These are phyloP conservation scores for Philypnodon macrostomus DNA, from an alignment of 2,797 vertebrate genomes.

Conservation along the genomic window DNA sequence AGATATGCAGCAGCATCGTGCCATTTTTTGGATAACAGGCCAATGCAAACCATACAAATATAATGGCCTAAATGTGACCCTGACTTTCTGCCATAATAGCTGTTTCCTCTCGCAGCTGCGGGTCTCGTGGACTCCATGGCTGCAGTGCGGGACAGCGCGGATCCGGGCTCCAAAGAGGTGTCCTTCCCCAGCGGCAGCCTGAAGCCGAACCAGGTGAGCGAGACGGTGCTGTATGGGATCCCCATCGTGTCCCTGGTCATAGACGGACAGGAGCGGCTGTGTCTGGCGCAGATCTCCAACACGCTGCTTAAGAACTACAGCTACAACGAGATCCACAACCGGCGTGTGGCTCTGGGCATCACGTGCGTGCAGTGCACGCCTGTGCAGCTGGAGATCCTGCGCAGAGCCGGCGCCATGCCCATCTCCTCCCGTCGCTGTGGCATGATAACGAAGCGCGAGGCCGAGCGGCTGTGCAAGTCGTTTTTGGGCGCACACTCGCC, in stretches of 20 bases:
- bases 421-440: constrained; percentile 91
- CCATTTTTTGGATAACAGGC: no score
- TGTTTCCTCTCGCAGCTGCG: constrained; percentile 45
- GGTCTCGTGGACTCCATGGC: constrained; percentile 89
- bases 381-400: constrained; percentile 89
- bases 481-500: constrained; percentile 88
- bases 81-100: not conserved
- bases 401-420: constrained; percentile 89
- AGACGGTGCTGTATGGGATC: constrained; percentile 93
- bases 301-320: constrained; percentile 90
- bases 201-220: constrained; percentile 95
- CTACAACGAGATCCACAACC: constrained; percentile 93
- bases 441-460: constrained; percentile 93
- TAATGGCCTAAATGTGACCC: no score
- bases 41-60: no score
- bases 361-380: constrained; percentile 93
- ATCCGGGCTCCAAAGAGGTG: constrained; percentile 89
- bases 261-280: constrained; percentile 93
- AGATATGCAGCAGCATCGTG: no score
- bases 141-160: constrained; percentile 88
- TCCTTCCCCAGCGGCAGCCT: constrained; percentile 84
- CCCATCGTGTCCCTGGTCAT: constrained; percentile 97
- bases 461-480: constrained; percentile 90
- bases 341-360: constrained; percentile 90
- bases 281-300: constrained; percentile 91